Percentiles rank a stretch among this genome's conserved stretches.
Conservation (phyloP, 2,797 vertebrate species). For the Danio albolineatus region DNA sequence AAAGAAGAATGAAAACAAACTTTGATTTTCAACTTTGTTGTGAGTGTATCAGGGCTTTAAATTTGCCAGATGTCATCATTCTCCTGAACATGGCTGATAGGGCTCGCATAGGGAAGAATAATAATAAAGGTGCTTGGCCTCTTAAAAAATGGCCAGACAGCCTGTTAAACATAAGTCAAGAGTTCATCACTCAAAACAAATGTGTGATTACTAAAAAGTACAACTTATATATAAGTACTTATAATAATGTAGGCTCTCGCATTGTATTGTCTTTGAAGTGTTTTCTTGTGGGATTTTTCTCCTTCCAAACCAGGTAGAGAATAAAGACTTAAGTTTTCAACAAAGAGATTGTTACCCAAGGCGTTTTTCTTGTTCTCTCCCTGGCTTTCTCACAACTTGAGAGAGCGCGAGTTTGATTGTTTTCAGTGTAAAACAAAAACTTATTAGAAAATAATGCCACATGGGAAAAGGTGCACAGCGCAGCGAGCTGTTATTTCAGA, state of each 20-base stretch:
- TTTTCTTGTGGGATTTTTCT: conserved; percentile 60
- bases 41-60: no score
- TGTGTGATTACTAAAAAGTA: conserved; percentile 52
- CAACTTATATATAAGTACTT: no score
- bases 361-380: conserved; percentile 43
- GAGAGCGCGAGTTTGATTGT: conserved; percentile 49
- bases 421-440: conserved; percentile 46
- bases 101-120: no score
- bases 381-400: conserved; percentile 38
- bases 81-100: no score
- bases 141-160: not conserved
- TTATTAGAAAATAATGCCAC: conserved; percentile 46
- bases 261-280: conserved; percentile 63
- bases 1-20: no score
- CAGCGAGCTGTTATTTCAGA: conserved; percentile 37
- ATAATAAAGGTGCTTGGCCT: no score
- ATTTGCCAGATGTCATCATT: no score
- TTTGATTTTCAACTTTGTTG: no score
- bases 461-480: conserved; percentile 29
- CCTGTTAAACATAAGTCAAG: not conserved
- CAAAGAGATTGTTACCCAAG: conserved; percentile 57
- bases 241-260: conserved; percentile 48
- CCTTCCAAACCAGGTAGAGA: conserved; percentile 66
- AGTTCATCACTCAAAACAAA: not conserved
- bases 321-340: conserved; percentile 61